Base-by-base conservation (phyloP, 2,113 vertebrate species). In the Plecturocebus donacophilus region DNA sequence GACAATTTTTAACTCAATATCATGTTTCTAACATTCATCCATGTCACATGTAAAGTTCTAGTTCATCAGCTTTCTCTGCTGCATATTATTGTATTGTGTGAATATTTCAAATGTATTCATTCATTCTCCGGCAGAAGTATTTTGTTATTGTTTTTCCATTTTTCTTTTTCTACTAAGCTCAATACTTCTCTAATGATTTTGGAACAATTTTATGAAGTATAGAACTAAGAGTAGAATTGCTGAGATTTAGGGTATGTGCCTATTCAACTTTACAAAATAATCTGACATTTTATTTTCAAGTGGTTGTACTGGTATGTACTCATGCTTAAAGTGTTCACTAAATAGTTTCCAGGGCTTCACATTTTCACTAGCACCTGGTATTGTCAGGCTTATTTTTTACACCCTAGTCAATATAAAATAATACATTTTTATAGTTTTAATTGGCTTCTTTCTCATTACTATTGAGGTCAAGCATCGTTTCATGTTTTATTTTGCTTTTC, bases 1-100 rank as follows among this genome's bases (percentile, higher is more conserved):
- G 19, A 47, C 83, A 95, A 52, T 45, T 95, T 93, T 92, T 70
- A 30, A 89, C 45, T 96, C 23, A 58, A 25, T 68, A 32, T 45
- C 76, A 68, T 49, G 35, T 73, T 82, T 49, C 52, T 56, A 47
- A 56, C 38, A 47, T 16, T 82, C 40, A 32, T 5, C 61, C 32
- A 40, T 35, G 25, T 49, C 68, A 9, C 42, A 42, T 71, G 35
- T 49, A 9, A 77, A 71, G 27, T 38, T 92, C 49, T 84, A 93
- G 40, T 70, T 88, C 38, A 47, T 87, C 70, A 76, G 42, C 38
- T 71, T 70, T 95, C 61, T 93, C 49, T 49, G 25, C 23, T 83
- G 40, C 25, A 30, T 93, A 84, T n/a, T 93, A 84, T 6, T 12
- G 16, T 17, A 35, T 38, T 47, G 5, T 75, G 47, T 77, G n/a